Conservation (phyloP, 2,113 vertebrate species). For the human (Homo sapiens) region GRCh38 chr3:196278001-196278500, state of each 20-base stretch:
- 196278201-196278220: background rate
- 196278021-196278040: background rate
- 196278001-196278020: background rate
- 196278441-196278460: background rate
- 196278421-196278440: background rate
- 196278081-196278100: background rate
- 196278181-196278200: constrained; percentile 33
- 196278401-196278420: background rate
- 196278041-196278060: background rate
- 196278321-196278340: background rate
- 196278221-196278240: background rate
- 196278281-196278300: constrained; percentile 2
- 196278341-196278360: background rate
- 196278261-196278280: background rate
- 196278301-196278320: background rate
- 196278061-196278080: background rate
- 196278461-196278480: background rate
- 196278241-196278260: background rate
- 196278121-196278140: background rate
- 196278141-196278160: background rate
- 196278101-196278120: background rate
- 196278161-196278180: background rate
- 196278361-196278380: background rate
- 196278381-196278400: constrained; percentile 28
- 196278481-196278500: background rate